Evolutionary conservation across 2,888 invertebrate genomes (phyloP), one percentile per base, ranked within the genome.

Genomic region (Herminia tarsipennalis): DNA sequence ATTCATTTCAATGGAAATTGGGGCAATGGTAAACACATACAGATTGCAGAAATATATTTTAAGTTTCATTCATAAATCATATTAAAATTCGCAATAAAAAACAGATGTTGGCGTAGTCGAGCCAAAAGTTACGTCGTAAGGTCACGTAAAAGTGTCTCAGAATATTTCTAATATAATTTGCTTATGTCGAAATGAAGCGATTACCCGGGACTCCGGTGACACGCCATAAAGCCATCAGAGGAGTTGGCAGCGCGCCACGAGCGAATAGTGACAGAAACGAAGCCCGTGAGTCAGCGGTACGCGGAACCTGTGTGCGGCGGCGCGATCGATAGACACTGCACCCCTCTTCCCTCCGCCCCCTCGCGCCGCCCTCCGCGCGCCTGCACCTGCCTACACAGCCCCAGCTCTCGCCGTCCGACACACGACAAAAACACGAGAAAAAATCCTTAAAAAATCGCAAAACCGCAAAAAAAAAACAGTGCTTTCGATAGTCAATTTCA

Each of bases 321-420:
- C 83, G 83, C 87, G 89, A 89, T 90, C 89, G 83, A 89, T 90
- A 88, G 79, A 81, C 73, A 77, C 79, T 82, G 80, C 81, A 82
- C 84, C 82, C 81, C 75, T 36, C 43, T 18, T 14, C 24, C 50
- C 70, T 63, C 59, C 57, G 56, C 63, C 64, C 42, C 56, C 29
- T 25, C 35, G 25, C 40, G 52, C 68, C 66, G 64, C 56, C 70
- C 66, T 48, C 53, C 65, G 27, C 64, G 71, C 69, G 61, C 70
- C 76, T 76, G 78, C 78, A 78, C 78, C 79, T 76, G 76, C 78
- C 78, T 73, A 64, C 75, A 70, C 66, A 70, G 70, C 70, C 69
- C 67, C 66, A 63, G 69, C 72, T 61, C 56, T 63, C 58, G 66
- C 75, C 76, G 75, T 71, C 71, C 70, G 67, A 59, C 47, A 56